phyloP scores from a whole-genome alignment of 1,140 invertebrate genomes.

The Oscheius sp. region DNA sequence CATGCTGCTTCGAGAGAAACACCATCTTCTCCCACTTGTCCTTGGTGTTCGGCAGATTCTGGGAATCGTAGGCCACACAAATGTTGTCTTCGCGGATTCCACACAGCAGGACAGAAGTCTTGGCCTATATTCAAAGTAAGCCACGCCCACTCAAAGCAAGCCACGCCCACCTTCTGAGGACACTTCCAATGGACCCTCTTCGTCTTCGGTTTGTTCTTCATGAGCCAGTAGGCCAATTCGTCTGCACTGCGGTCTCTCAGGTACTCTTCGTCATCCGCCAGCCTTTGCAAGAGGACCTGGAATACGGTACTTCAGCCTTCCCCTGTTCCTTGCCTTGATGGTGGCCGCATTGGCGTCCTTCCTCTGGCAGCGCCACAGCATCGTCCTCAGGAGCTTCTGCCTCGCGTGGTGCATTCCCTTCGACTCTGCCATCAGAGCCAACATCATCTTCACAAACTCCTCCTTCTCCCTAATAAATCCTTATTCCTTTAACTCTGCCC shows the following conservation, averaged over 20 bases:
- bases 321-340: no score
- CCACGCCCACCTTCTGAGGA: not conserved
- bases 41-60: slow-evolving; percentile 5
- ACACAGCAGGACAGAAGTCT: not conserved
- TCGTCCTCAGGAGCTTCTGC: not conserved
- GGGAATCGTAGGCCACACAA: slow-evolving; percentile 7
- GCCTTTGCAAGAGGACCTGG: not conserved
- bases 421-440: not conserved
- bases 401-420: not conserved
- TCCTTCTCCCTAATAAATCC: no score
- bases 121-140: no score
- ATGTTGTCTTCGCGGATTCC: slow-evolving; percentile 22
- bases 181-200: not conserved
- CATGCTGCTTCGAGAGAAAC: slow-evolving; percentile 1
- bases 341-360: not conserved
- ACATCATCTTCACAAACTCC: not conserved
- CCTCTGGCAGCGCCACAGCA: not conserved
- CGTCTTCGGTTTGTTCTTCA: not conserved
- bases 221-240: not conserved
- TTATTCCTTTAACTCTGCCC: no score
- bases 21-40: slow-evolving; percentile 11
- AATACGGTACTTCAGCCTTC: no score
- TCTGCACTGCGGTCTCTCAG: not conserved
- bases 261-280: not conserved
- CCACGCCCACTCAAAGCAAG: not conserved